Conservation (phyloP, 2,113 vertebrate species). For the Acrocephalus kingi region DNA sequence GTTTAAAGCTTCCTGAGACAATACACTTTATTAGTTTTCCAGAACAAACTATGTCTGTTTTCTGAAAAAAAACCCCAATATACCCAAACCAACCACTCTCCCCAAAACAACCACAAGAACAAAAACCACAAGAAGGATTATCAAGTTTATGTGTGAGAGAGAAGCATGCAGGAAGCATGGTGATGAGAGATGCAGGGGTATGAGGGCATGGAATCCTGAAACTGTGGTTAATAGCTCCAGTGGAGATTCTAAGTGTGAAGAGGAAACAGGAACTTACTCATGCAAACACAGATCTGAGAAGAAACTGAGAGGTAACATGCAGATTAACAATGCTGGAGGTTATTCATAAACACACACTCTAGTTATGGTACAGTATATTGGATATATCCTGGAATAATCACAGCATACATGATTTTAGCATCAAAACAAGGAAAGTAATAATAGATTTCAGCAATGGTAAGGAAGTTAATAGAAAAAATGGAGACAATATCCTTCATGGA, state of each 20-base stretch:
- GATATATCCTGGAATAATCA: not conserved
- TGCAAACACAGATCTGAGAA: not conserved
- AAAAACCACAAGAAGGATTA: not conserved
- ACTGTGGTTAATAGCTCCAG: not conserved
- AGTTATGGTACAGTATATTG: not conserved
- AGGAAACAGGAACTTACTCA: not conserved
- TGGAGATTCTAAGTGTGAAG: not conserved
- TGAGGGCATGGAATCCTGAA: not conserved
- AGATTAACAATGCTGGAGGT: not conserved
- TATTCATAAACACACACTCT: not conserved
- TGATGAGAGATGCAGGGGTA: not conserved
- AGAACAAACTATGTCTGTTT: not conserved
- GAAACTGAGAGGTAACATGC: not conserved
- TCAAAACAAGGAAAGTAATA: not conserved
- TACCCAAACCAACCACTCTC: too few species aligned
- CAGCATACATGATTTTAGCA: not conserved
- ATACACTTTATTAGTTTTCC: not conserved
- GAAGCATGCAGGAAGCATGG: not conserved
- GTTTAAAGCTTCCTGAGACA: not conserved
- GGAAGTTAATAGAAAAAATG: not conserved
- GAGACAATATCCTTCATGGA: not conserved
- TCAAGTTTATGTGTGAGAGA: not conserved
- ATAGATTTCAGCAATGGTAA: not conserved
- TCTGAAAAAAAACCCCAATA: not conserved
- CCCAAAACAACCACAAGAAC: too few species aligned